Conservation (phyloP, 2,113 vertebrate species). For the Sphyrna mokarran region DNA sequence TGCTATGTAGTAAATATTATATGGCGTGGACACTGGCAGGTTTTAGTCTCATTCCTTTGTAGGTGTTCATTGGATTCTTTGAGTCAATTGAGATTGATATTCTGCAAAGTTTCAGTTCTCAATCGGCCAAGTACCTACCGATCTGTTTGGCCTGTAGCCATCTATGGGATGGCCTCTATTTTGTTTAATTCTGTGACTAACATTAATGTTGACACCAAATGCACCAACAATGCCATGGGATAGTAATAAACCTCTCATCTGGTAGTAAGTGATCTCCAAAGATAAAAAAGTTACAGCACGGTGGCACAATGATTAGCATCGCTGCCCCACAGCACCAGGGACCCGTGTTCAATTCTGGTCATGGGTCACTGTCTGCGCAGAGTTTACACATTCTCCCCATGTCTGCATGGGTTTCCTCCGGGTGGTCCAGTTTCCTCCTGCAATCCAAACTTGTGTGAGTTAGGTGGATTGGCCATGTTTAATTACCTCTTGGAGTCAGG, state of each 20-base stretch:
- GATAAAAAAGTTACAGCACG: not conserved
- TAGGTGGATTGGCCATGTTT: too few relatives aligned
- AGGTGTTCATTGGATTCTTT: not conserved
- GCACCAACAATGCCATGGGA: not conserved
- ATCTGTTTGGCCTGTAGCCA: not conserved
- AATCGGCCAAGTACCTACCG: not conserved
- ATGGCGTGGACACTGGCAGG: not conserved
- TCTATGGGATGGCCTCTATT: not conserved
- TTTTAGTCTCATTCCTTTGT: not conserved
- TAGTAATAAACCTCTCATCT: not conserved
- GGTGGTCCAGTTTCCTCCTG: too few relatives aligned
- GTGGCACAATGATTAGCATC: too few relatives aligned
- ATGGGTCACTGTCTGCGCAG: too few relatives aligned
- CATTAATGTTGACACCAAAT: not conserved
- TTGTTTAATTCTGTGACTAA: not conserved
- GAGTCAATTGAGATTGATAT: not conserved
- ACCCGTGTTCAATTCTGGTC: too few relatives aligned
- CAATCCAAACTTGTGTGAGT: too few relatives aligned
- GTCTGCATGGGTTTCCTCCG: too few relatives aligned
- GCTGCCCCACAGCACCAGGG: too few relatives aligned
- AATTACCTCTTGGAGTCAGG: too few relatives aligned
- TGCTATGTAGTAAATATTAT: not conserved
- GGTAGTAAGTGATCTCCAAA: not conserved
- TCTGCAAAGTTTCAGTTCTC: slow-evolving; percentile 1
- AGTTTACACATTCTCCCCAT: too few relatives aligned